phyloP scores from a whole-genome alignment of 2,888 invertebrate genomes.

The Stenichneumon culpator region DNA sequence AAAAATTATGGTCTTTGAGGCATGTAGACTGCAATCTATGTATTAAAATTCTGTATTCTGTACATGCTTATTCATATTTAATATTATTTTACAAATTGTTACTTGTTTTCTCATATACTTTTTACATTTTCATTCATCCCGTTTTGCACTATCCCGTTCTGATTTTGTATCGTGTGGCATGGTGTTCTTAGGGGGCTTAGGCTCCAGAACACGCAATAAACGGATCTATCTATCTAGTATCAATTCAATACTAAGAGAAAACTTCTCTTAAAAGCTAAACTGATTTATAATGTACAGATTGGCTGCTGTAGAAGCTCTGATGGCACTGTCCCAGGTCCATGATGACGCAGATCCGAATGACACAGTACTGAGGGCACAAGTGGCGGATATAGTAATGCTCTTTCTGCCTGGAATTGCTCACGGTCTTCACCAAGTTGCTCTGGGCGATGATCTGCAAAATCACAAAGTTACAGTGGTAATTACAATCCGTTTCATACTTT shows the following conservation, averaged over 20 bases:
- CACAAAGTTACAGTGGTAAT: conserved; percentile 88
- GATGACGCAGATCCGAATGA: conserved; percentile 86
- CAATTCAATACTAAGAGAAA: background rate
- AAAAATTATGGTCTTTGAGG: conserved; percentile 89
- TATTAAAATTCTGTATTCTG: background rate
- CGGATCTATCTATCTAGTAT: no score
- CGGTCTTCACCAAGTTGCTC: conserved; percentile 87
- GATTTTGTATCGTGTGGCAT: no score
- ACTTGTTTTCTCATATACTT: background rate
- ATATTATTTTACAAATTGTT: no score
- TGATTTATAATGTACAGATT: conserved; percentile 81
- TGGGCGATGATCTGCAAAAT: conserved; percentile 87
- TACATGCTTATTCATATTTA: background rate
- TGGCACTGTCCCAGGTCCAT: conserved; percentile 88
- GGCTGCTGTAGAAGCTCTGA: conserved; percentile 87
- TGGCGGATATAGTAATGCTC: conserved; percentile 87
- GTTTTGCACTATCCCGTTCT: no score
- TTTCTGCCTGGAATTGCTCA: conserved; percentile 89
- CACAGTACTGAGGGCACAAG: conserved; percentile 85
- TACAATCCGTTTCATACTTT: conserved; percentile 64
- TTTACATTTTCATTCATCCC: background rate
- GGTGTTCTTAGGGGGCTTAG: no score
- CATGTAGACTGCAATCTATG: conserved; percentile 77
- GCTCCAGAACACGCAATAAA: no score
- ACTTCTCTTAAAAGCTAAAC: conserved; percentile 3